Evolutionary conservation across 2,888 invertebrate genomes (phyloP), one percentile per base, ranked within the genome.

Genomic region (Himalopsyche anomala): DNA sequence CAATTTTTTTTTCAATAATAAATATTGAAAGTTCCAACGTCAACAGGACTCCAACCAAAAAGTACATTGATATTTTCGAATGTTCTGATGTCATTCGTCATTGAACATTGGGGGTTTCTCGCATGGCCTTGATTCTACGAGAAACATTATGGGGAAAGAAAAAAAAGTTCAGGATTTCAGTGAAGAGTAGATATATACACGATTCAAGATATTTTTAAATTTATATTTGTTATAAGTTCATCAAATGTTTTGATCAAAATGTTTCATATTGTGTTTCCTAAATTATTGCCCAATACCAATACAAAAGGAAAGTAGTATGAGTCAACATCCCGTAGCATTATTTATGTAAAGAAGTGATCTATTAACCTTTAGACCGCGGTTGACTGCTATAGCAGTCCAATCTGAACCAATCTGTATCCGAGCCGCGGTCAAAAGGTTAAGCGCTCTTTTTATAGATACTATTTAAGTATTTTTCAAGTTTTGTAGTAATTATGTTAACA

Each of bases 161-260:
- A 87, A 85, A 84, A 84, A 62, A 51, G 38, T 56, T 80, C 12
- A 83, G 87, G 87, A 42, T 55, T 85, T 87, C 62, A 87, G 83
- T 87, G 87, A 87, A 87, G 87, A 87, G 87, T 85, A 81, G 55
- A 80, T 62, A 62, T 4, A 19, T 62, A 28, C n/a, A 28, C 28
- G 28, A 28, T 28, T 28, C 28, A 62, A 62, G 62, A 62, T 62
- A 28, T 62, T 62, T 56, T 38, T 81, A 55, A 82, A 82, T 40
- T 82, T 82, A 55, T 45, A 80, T 84, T 79, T 82, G 36, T 82
- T 81, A 81, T 80, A 62, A 62, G 62, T 62, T 62, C 62, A 62
- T 62, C 62, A 62, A 62, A 62, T 62, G 19, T 62, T 62, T 62
- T 62, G 28, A 62, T 19, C 62, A 62, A n/a, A 62, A 19, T 62